These are phyloP conservation scores for Procavia capensis DNA, from an alignment of 2,113 vertebrate species.

Conservation along the genomic window DNA sequence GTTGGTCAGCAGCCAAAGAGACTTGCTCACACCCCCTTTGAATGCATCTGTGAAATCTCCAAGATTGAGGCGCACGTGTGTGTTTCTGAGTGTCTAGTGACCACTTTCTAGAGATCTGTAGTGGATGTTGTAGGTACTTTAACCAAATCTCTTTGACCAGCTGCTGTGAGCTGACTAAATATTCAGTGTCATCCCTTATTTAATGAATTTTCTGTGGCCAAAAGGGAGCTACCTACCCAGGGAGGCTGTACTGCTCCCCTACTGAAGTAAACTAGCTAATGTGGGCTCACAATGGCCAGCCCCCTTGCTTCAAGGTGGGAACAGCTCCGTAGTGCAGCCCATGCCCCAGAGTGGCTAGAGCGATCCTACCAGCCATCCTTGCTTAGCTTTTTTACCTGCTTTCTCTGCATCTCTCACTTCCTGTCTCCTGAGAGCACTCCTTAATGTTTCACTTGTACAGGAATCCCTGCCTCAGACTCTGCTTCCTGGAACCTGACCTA, in stretches of 20 bases:
- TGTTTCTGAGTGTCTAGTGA: no score
- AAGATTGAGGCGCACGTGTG: not conserved
- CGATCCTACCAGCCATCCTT: not conserved
- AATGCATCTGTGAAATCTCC: not conserved
- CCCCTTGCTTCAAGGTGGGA: not conserved
- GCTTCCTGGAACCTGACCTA: not conserved
- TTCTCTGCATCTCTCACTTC: not conserved
- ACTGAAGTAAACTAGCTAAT: not conserved
- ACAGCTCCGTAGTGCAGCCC: not conserved
- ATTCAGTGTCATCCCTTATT: not conserved
- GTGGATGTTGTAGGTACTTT: not conserved
- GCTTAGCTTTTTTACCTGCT: not conserved
- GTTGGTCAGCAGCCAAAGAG: not conserved
- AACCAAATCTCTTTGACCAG: not conserved
- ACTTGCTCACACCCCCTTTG: not conserved
- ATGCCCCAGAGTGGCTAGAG: accelerated
- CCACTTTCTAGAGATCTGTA: not conserved
- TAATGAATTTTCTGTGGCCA: not conserved
- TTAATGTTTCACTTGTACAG: not conserved
- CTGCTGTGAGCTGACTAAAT: not conserved
- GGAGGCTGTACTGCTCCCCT: not conserved
- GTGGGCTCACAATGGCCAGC: not conserved
- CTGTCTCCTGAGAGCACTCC: not conserved
- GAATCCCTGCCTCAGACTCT: no score
- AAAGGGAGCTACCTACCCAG: not conserved